Evolutionary conservation across 2,113 vertebrate species (phyloP).

Genomic region (Podarcis cretensis): DNA sequence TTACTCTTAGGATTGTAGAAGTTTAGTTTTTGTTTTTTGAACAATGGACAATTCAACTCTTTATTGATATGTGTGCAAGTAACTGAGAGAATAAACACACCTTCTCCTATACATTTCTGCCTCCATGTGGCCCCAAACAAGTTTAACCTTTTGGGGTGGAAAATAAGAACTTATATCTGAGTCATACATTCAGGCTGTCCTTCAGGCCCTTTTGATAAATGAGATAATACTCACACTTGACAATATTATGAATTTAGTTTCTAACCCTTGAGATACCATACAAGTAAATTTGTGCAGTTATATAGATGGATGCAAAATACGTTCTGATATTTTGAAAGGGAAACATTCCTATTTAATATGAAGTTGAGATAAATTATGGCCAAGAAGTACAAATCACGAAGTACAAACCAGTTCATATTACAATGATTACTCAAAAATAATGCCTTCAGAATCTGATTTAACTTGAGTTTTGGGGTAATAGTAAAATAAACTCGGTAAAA

Average conservation of each 20-base stretch:
- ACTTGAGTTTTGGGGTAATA: constrained; percentile 5
- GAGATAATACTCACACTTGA: background rate
- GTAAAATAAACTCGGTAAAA: background rate
- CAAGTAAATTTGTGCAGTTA: background rate
- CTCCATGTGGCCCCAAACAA: background rate
- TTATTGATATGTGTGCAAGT: background rate
- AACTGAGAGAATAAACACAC: background rate
- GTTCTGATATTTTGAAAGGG: background rate
- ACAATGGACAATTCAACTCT: background rate
- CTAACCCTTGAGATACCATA: background rate
- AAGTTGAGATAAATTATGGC: background rate
- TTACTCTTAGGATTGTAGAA: too few relatives aligned
- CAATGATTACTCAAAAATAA: background rate
- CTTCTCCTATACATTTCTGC: background rate
- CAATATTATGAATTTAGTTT: background rate
- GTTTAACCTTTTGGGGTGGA: background rate
- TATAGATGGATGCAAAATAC: background rate
- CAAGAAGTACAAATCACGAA: background rate
- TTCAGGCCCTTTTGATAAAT: background rate
- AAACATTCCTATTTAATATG: background rate
- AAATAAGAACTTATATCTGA: background rate
- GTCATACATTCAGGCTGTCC: background rate
- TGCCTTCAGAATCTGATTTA: constrained; percentile 19
- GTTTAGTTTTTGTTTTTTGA: background rate
- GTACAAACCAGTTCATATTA: constrained; percentile 5